Conservation (phyloP, 2,113 vertebrate species). For the Bettongia penicillata region DNA sequence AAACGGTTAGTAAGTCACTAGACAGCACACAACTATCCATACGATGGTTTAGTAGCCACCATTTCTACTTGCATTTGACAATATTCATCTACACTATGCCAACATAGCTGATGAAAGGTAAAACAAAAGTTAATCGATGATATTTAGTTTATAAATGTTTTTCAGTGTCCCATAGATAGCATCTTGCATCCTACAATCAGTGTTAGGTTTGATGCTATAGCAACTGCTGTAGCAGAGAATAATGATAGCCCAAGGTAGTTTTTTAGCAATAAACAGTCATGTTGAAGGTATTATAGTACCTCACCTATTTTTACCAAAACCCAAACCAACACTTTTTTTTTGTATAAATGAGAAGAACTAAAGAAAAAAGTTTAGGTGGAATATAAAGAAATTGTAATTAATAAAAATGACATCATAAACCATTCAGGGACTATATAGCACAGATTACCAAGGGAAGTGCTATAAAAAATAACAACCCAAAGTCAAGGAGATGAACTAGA, state of each 20-base stretch:
- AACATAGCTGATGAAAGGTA: neutral
- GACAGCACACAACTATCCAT: neutral
- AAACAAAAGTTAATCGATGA: neutral
- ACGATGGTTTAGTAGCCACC: neutral
- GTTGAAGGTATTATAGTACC: neutral
- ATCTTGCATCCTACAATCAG: neutral
- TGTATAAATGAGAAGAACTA: slow-evolving; percentile 11
- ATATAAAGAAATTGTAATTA: neutral
- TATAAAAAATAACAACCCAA: slow-evolving; percentile 30
- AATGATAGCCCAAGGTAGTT: neutral
- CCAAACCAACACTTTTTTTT: neutral
- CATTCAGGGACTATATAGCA: neutral
- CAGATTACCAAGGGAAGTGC: neutral
- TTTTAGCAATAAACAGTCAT: neutral
- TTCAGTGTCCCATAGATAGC: neutral
- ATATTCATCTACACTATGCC: neutral
- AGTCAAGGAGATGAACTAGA: neutral
- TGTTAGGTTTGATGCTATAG: neutral
- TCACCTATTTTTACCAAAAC: neutral
- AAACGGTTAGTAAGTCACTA: neutral
- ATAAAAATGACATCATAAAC: neutral
- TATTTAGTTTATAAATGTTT: neutral
- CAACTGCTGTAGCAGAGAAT: neutral
- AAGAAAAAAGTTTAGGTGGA: slow-evolving; percentile 32
- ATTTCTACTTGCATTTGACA: neutral